phyloP scores from a whole-genome alignment of 2,113 vertebrate species.

The Synchiropus splendidus region DNA sequence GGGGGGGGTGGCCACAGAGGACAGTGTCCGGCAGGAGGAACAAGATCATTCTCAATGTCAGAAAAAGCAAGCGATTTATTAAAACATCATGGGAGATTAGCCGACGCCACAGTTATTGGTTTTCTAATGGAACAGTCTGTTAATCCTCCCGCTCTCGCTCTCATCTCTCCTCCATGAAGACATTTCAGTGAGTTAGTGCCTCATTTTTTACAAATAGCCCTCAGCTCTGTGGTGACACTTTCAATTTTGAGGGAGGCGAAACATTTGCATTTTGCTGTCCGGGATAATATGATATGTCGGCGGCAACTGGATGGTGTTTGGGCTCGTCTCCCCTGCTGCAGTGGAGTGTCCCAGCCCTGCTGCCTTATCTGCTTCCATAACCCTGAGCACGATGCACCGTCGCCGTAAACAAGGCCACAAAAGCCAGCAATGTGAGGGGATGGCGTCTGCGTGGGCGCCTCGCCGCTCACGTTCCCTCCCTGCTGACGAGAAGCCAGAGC shows the following conservation, averaged over 20 bases:
- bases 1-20: background rate
- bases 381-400: too few species aligned
- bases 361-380: too few species aligned
- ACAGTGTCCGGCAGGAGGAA: slow-evolving; percentile 36
- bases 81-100: slow-evolving; percentile 65
- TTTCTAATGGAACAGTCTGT: slow-evolving; percentile 62
- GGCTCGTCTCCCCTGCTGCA: too few species aligned
- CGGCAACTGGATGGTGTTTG: slow-evolving; percentile 40
- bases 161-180: slow-evolving; percentile 51
- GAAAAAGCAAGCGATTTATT: slow-evolving; percentile 57
- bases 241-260: slow-evolving; percentile 54
- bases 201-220: slow-evolving; percentile 61
- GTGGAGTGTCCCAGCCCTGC: too few species aligned
- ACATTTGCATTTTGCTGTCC: slow-evolving; percentile 58
- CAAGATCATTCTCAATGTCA: slow-evolving; percentile 53
- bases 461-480: too few species aligned
- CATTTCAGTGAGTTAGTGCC: slow-evolving; percentile 59
- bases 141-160: slow-evolving; percentile 53
- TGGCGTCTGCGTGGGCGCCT: too few species aligned
- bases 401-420: too few species aligned
- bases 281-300: slow-evolving; percentile 55
- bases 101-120: slow-evolving; percentile 57
- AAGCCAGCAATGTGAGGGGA: too few species aligned
- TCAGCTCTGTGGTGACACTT: slow-evolving; percentile 62
- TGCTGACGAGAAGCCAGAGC: too few species aligned